Conservation (phyloP, 37 sponge, comb jelly and placozoan genomes). For the Haliclona indistincta region DNA sequence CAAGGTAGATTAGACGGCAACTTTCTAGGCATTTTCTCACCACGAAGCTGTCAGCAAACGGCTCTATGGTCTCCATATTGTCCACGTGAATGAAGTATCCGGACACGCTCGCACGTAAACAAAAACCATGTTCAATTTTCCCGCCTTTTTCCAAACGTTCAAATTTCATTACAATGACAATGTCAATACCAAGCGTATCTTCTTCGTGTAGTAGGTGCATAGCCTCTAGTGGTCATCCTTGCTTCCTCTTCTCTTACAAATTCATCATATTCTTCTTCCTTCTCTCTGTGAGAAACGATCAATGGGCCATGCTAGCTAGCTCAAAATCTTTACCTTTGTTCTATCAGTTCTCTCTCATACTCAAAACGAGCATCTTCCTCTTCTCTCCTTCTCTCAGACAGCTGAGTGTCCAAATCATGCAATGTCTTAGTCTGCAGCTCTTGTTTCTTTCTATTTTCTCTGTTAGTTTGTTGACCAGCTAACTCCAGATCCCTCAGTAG, state of each 20-base stretch:
- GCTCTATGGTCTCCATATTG: too few species aligned
- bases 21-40: too few species aligned
- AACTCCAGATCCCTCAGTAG: constrained; percentile 68
- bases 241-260: constrained; percentile 50
- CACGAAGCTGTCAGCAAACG: too few species aligned
- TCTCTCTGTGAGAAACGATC: constrained; percentile 14
- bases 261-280: constrained; percentile 58
- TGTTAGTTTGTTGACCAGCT: constrained; percentile 44
- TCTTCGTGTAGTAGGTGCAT: too few species aligned
- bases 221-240: constrained; percentile 38
- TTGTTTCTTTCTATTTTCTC: constrained; percentile 16
- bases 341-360: constrained; percentile 53
- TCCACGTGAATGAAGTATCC: too few species aligned
- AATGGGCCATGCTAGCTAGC: not conserved
- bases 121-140: too few species aligned
- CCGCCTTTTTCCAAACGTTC: too few species aligned
- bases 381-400: constrained; percentile 47
- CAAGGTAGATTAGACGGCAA: too few species aligned
- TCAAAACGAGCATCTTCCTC: constrained; percentile 29
- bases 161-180: too few species aligned
- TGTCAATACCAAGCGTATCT: too few species aligned
- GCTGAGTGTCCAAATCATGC: constrained; percentile 53
- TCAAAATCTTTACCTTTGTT: constrained; percentile 43
- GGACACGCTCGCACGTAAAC: too few species aligned
- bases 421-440: constrained; percentile 16